Base-by-base conservation (phyloP, 1,140 invertebrate species). In the Drosophila saltans region DNA sequence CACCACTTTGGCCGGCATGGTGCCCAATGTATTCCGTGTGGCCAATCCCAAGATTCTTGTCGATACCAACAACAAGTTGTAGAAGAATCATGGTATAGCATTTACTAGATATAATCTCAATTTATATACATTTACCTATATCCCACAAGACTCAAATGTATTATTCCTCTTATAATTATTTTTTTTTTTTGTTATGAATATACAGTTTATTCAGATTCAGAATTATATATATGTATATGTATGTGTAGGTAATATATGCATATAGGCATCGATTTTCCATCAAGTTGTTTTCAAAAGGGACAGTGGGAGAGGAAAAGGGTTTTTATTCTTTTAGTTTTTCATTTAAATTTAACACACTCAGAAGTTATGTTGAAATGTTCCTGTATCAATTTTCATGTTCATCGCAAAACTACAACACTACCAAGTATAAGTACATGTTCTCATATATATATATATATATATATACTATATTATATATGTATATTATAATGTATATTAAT, bases 21-120 rank as follows among this genome's bases (percentile, higher is more conserved):
- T 98, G 66, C 97, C 97, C 10, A 96, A 95, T 81, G 97, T 98
- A 80, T 98, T 98, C 92, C 94, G 97, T 71, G 95, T 98, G 36
- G 98, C 97, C 1, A 98, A 98, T 94, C 97, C 97, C 4, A 92
- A 92, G 72, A 91, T 92, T 70, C 75, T 92, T 41, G 93, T 97
- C 59, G 95, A 91, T 69, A 92, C 69, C 63, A 80, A 61, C 63
- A 91, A 91, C 43, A 78, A 75, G 66, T 72, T 78, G 66, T 40
- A 41, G 30, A 26, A 21, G 21, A 6, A 6, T 36, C 0, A 36
- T 36, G 3, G 33, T 36, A 36, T 6, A 36, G 33, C 33, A 36
- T 36, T 36, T 7, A 4, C 33, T 6, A 36, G 33, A 3, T 10
- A 3, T 2, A 9, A 56, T 79, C 75, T 81, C 81, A 75, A 69